Evolutionary conservation across 2,113 vertebrate species (phyloP).

Genomic region (Engystomops pustulosus): DNA sequence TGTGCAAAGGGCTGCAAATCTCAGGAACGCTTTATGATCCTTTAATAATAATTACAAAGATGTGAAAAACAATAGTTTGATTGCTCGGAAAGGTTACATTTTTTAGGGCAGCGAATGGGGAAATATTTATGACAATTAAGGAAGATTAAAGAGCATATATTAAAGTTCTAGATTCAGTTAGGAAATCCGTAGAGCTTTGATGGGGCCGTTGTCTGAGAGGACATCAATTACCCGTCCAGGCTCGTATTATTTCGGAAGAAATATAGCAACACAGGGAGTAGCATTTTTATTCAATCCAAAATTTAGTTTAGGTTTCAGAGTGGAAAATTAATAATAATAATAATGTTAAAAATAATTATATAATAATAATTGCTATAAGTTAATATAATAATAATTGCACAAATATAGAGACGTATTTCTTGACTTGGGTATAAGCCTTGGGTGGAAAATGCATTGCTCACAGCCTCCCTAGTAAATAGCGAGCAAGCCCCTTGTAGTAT

Average conservation of each 20-base stretch:
- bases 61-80: slow-evolving; percentile 52
- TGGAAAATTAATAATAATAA: not conserved
- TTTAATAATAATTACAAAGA: slow-evolving; percentile 75
- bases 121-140: slow-evolving; percentile 27
- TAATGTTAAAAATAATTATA: too few relatives aligned
- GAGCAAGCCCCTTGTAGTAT: too few relatives aligned
- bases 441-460: too few relatives aligned
- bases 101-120: slow-evolving; percentile 35
- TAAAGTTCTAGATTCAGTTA: not conserved
- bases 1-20: slow-evolving; percentile 67
- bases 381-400: too few relatives aligned
- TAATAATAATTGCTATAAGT: too few relatives aligned
- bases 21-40: slow-evolving; percentile 72
- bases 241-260: not conserved
- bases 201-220: not conserved
- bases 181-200: not conserved
- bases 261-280: not conserved
- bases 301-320: not conserved
- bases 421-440: too few relatives aligned
- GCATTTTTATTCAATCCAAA: not conserved
- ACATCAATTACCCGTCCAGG: not conserved
- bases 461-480: too few relatives aligned
- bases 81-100: slow-evolving; percentile 48
- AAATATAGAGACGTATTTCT: too few relatives aligned
- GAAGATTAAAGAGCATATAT: slow-evolving; percentile 14